A percentile compares a stretch with the other conserved stretches of the same genome.
Evolutionary conservation across 2,888 invertebrate genomes (phyloP).

Genomic region (Aspidiotus destructor): DNA sequence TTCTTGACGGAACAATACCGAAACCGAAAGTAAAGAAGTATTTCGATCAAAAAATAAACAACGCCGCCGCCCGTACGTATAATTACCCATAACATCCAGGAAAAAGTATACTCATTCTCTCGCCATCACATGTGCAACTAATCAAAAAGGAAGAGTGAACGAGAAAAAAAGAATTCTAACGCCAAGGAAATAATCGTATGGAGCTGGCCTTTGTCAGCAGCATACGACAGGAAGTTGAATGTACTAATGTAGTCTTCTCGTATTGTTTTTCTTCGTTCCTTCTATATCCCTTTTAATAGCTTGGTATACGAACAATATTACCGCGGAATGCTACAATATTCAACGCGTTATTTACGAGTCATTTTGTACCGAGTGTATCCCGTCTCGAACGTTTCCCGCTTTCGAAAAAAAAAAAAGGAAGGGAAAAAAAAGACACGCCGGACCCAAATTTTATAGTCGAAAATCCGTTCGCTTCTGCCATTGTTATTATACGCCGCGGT

Average conservation of each 20-base stretch:
- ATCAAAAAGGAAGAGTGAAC: slow-evolving; percentile 6
- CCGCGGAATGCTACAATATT: neutral
- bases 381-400: too few relatives aligned
- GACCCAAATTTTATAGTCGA: slow-evolving; percentile 2
- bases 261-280: slow-evolving; percentile 27
- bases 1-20: neutral
- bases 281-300: neutral
- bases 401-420: neutral
- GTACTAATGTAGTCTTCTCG: slow-evolving; percentile 23
- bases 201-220: slow-evolving; percentile 19
- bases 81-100: too few relatives aligned
- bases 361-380: too few relatives aligned
- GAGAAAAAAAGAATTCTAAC: slow-evolving; percentile 2
- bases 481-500: too few relatives aligned
- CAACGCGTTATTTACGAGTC: neutral
- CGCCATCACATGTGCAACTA: slow-evolving; percentile 28
- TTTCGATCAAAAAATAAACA: neutral
- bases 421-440: neutral
- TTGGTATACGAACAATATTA: neutral
- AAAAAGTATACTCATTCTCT: too few relatives aligned
- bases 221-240: slow-evolving; percentile 28
- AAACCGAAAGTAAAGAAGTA: neutral
- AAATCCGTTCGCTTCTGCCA: too few relatives aligned
- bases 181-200: slow-evolving; percentile 29
- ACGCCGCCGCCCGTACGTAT: neutral